These are phyloP conservation scores for Heliconius congener DNA, from an alignment of 1,140 invertebrate species.

Conservation along the genomic window DNA sequence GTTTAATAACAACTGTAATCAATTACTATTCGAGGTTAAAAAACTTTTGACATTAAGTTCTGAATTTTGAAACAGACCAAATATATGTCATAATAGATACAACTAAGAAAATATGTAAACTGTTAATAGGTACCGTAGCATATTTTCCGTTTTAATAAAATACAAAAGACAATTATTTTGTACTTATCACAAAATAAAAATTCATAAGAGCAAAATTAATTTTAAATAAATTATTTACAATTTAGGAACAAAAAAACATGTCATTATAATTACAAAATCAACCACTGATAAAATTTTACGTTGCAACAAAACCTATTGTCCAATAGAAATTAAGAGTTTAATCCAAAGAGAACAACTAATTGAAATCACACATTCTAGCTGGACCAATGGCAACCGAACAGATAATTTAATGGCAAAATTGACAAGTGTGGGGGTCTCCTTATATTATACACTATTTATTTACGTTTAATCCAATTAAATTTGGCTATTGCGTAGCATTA, in stretches of 20 bases:
- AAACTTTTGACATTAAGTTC: not conserved
- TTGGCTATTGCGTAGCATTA: conserved; percentile 31
- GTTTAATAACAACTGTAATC: not conserved
- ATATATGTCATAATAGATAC: not conserved
- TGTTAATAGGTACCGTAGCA: no score
- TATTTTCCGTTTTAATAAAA: no score
- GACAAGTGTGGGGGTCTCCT: conserved; percentile 62
- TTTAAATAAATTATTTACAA: not conserved
- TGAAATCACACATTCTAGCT: conserved; percentile 34
- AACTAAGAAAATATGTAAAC: not conserved
- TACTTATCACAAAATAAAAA: no score
- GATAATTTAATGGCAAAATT: conserved; percentile 72
- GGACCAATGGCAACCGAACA: conserved; percentile 70
- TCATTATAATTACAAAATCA: not conserved
- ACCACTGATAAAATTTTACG: conserved; percentile 24
- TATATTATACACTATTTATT: conserved; percentile 72
- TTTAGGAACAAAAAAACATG: not conserved
- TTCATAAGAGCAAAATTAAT: not conserved
- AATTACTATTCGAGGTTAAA: not conserved
- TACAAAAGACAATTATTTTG: no score
- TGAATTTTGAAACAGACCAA: not conserved
- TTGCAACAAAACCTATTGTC: conserved; percentile 16
- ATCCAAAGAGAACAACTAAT: conserved; percentile 19
- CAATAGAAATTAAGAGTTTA: conserved; percentile 28
- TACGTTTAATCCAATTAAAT: conserved; percentile 60